Evolutionary conservation across 2,797 vertebrate genomes (phyloP), one percentile per base, ranked within the genome.

Genomic region (Labeo calbasu): DNA sequence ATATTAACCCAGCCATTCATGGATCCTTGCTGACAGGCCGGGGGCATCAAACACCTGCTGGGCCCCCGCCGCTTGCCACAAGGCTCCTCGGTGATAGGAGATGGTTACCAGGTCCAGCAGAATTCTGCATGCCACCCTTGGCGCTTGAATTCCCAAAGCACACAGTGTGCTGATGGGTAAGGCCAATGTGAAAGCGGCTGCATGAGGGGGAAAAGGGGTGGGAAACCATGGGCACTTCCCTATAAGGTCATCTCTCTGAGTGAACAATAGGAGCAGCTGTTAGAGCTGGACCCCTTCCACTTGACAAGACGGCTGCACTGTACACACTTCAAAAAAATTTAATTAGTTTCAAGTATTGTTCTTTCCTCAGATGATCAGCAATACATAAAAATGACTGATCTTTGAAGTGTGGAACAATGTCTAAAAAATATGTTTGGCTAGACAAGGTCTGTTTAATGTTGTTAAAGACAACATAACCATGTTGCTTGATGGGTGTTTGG

Each of bases 71-170:
- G 72, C 84, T 86, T 61, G 91, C 92, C 90, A 88, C 84, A 51
- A 90, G 90, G 79, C 90, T 91, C 0, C 51, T 88, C 85, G 14
- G 92, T 94, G 92, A 92, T 90, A 88, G 79, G 59, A 80, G 91
- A 95, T 46, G 89, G 85, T 94, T 93, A 93, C 93, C 95, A 96
- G 94, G 92, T 94, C 93, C 91, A 92, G 91, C 92, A 92, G 93
- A 95, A 95, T 94, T 94, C 93, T 93, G 93, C 89, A 96, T 94
- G 94, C 94, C 91, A 92, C 17, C 25, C 89, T 63, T 86, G 87
- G 85, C 91, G 95, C 96, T 95, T 94, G 94, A 94, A 96, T 96
- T 96, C 95, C 92, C 91, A 92, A 36, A 86, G 83, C 63, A 91
- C 90, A 90, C 93, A 83, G 90, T 87, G 92, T 77, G 89, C 88